These are phyloP conservation scores for Lepidurus arcticus DNA, from an alignment of 1,140 invertebrate species.

Conservation along the genomic window DNA sequence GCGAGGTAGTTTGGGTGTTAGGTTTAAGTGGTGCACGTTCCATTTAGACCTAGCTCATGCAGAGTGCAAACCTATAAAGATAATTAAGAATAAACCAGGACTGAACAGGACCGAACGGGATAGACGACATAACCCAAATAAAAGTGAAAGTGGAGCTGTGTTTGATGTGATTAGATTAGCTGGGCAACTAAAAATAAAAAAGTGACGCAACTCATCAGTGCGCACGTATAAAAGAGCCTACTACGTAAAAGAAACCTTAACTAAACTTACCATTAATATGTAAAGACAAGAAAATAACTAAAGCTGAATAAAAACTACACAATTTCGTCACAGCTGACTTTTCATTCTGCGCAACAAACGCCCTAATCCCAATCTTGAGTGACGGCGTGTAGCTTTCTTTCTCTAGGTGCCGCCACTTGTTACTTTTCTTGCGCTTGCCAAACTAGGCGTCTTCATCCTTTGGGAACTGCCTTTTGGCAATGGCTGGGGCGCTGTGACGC, in stretches of 20 bases:
- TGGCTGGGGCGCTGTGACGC: too few species aligned
- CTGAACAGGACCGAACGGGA: too few species aligned
- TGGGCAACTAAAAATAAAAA: background rate
- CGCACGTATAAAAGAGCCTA: background rate
- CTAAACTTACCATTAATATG: background rate
- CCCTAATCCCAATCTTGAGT: background rate
- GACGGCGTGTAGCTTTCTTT: background rate
- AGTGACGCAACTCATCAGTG: background rate
- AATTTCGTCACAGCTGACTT: background rate
- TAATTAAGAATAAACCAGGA: background rate
- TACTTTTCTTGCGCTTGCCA: too few species aligned
- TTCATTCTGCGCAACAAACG: constrained; percentile 9
- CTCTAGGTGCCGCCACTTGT: background rate
- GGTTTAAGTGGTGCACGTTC: constrained; percentile 18
- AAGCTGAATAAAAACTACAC: background rate
- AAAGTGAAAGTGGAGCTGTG: constrained; percentile 6
- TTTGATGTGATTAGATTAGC: background rate
- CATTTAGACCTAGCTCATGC: constrained; percentile 1
- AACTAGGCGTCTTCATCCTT: too few species aligned
- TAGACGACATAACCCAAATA: background rate
- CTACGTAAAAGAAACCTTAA: background rate
- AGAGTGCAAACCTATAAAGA: constrained; percentile 9
- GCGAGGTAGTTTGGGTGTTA: constrained; percentile 17
- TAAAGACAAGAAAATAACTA: constrained; percentile 15
- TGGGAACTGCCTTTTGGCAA: too few species aligned